Evolutionary conservation across 2,888 invertebrate genomes (phyloP), one percentile per base, ranked within the genome.

Genomic region (Pasiphila rectangulata): DNA sequence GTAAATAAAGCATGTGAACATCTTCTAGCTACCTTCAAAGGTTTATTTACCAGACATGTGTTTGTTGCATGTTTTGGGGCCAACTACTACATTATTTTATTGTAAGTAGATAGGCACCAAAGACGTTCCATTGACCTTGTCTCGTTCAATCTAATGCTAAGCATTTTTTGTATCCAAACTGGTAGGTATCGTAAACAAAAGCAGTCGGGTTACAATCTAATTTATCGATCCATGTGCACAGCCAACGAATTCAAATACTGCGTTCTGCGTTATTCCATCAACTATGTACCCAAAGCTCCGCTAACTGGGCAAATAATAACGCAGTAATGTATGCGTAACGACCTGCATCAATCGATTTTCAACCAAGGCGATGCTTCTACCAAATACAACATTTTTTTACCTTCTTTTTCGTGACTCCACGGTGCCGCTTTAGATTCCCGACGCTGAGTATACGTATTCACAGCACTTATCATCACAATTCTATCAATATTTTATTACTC

Each of bases 351-450:
- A 35, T 36, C 24, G 25, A 42, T 44, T 45, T 64, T 51, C 53
- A 54, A 56, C 29, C 24, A 51, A 41, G 37, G 34, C 45, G 36
- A 50, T 32, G 48, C 43, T 69, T 72, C 32, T 77, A 74, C 82
- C 79, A 83, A 84, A 83, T 82, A 75, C 78, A 80, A 77, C 74
- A 56, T 61, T 74, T 79, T 72, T 80, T 82, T 87, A 89, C 89
- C 89, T 89, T 86, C 89, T 83, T 89, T 89, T 89, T 87, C 88
- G 86, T 82, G 89, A 89, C 89, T 89, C 89, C 89, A 89, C 89
- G 89, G 86, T 89, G 89, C 89, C 85, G 89, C 82, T 83, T 89
- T 89, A 82, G 77, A 70, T 83, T 87, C 80, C 87, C 87, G 83
- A 79, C 76, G 79, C 78, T 82, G 79, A 83, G 74, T 87, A 87